Conservation (phyloP, 2,797 vertebrate genomes). For the Meda fulgida region DNA sequence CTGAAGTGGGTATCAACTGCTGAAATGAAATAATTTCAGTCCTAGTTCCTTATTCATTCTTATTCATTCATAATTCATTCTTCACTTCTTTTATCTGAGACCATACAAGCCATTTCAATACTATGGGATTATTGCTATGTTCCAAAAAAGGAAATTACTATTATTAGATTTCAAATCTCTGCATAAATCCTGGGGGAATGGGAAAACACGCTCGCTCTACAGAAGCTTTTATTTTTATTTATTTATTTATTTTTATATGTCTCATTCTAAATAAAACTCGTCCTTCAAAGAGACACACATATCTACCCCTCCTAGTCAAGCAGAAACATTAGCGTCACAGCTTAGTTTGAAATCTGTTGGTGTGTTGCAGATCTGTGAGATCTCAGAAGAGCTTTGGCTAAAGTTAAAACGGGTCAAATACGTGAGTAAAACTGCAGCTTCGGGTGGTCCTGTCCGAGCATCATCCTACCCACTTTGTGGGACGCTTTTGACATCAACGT, state of each 20-base stretch:
- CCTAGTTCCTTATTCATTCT: constrained; percentile 56
- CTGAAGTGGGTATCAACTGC: constrained; percentile 71
- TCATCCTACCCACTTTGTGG: constrained; percentile 52
- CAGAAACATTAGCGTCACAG: constrained; percentile 58
- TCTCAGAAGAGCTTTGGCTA: constrained; percentile 65
- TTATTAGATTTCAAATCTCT: constrained; percentile 78
- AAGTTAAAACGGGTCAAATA: too few species aligned
- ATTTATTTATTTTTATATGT: constrained; percentile 59
- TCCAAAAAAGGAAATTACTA: constrained; percentile 74
- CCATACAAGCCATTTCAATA: constrained; percentile 63
- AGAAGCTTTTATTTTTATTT: neutral
- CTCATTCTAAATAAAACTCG: constrained; percentile 78
- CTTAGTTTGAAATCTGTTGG: constrained; percentile 61
- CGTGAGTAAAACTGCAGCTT: constrained; percentile 71
- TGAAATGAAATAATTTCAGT: constrained; percentile 67
- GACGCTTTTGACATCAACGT: constrained; percentile 62
- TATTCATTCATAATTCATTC: constrained; percentile 45
- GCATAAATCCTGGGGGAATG: constrained; percentile 72
- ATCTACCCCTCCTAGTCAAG: constrained; percentile 54
- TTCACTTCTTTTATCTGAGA: constrained; percentile 65
- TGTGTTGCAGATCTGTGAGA: constrained; percentile 51
- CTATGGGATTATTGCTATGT: constrained; percentile 70
- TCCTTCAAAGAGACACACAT: constrained; percentile 70
- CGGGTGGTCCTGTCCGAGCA: constrained; percentile 64
- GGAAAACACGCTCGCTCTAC: constrained; percentile 68